These are phyloP conservation scores for Lagopus leucura DNA, from an alignment of 2,113 vertebrate species.

Conservation along the genomic window DNA sequence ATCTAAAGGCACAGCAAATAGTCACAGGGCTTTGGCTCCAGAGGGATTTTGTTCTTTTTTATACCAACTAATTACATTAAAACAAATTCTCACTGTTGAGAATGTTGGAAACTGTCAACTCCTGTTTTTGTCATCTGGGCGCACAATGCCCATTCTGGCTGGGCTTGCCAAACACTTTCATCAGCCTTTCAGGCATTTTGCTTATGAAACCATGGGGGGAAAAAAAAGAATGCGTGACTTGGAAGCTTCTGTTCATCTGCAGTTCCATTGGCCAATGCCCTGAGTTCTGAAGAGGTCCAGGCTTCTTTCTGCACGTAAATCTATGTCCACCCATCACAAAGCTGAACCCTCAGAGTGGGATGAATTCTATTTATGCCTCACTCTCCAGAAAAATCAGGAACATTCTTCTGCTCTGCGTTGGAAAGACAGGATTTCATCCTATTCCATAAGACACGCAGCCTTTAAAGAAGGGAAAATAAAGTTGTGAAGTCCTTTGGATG, in stretches of 20 bases:
- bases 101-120: slow-evolving; percentile 9
- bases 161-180: neutral
- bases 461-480: neutral
- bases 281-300: neutral
- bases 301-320: neutral
- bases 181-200: neutral
- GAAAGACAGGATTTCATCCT: neutral
- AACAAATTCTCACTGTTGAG: slow-evolving; percentile 37
- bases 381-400: neutral
- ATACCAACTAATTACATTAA: slow-evolving; percentile 33
- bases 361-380: accelerated
- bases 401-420: accelerated
- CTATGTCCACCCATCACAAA: neutral
- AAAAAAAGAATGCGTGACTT: neutral
- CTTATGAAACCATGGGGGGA: neutral
- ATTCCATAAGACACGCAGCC: neutral
- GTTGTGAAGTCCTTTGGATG: neutral
- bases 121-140: neutral
- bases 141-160: neutral
- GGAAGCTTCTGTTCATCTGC: neutral
- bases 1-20: neutral
- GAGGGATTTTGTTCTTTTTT: neutral
- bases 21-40: neutral
- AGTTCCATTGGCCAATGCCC: neutral
- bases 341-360: neutral